A percentile compares a stretch with the other conserved stretches of the same genome.
These are phyloP conservation scores for Aproaerema taeniolella DNA, from an alignment of 2,888 invertebrate genomes.

Conservation along the genomic window DNA sequence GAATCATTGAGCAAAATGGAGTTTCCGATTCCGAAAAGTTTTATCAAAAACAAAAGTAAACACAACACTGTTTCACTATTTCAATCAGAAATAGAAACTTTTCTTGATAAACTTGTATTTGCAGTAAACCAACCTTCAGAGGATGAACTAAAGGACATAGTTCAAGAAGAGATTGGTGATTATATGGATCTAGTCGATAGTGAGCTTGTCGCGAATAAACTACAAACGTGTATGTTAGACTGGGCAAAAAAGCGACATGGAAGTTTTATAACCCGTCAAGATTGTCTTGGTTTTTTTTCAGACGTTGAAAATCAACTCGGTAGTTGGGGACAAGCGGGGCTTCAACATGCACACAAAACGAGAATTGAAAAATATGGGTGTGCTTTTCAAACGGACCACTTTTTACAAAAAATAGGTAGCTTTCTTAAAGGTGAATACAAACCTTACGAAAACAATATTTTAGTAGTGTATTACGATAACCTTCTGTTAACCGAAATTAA, in stretches of 20 bases:
- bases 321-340: not conserved
- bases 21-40: too few relatives aligned
- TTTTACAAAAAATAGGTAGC: not conserved
- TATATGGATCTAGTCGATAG: not conserved
- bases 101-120: slow-evolving; percentile 1
- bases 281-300: not conserved
- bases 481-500: not conserved
- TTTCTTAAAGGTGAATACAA: not conserved
- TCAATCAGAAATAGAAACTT: not conserved
- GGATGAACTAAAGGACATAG: not conserved
- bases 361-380: not conserved
- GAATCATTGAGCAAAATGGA: too few relatives aligned
- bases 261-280: not conserved
- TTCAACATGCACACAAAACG: not conserved
- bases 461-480: not conserved
- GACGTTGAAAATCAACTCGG: not conserved
- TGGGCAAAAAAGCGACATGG: not conserved
- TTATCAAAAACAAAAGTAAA: not conserved
- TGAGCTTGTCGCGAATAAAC: not conserved
- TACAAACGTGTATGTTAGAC: not conserved
- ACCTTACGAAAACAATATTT: not conserved
- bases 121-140: not conserved
- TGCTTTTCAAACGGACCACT: not conserved
- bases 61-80: not conserved
- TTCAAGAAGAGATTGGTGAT: not conserved